Conservation (phyloP, 2,113 vertebrate species). For the Anarrhichthys ocellatus region DNA sequence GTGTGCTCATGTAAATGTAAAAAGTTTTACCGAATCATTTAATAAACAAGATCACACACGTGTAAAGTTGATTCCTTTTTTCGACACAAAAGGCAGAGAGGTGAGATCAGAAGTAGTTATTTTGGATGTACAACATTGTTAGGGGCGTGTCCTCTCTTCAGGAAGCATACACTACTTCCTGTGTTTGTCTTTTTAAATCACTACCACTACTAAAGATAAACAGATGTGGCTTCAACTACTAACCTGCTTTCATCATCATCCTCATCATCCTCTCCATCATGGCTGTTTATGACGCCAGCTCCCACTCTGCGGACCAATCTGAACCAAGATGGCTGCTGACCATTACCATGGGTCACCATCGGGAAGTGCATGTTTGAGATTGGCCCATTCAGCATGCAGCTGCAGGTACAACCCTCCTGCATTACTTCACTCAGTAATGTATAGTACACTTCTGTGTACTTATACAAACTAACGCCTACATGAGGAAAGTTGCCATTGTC, state of each 20-base stretch:
- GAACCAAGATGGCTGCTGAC: constrained; percentile 26
- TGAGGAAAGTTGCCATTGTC: background rate
- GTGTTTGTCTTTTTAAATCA: background rate
- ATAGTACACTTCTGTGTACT: background rate
- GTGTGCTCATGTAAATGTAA: constrained; percentile 67
- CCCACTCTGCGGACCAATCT: background rate
- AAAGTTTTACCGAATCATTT: constrained; percentile 67
- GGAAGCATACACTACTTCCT: background rate
- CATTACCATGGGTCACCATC: constrained; percentile 25
- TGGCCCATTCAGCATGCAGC: background rate
- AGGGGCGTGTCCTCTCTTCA: background rate
- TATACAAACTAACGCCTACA: background rate
- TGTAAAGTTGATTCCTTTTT: constrained; percentile 50
- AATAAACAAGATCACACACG: constrained; percentile 69
- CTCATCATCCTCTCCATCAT: constrained; percentile 44
- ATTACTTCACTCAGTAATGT: background rate
- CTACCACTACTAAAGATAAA: too few species aligned
- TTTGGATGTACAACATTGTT: background rate
- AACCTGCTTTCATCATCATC: constrained; percentile 58
- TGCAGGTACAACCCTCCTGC: constrained; percentile 19
- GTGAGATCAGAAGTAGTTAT: background rate
- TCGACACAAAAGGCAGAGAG: background rate
- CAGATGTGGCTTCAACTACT: constrained; percentile 47
- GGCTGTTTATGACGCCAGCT: constrained; percentile 24
- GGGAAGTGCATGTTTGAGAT: constrained; percentile 40